Evolutionary conservation across 23 tunicate species (phyloP), one percentile per base, ranked within the genome.

Genomic region (Pegea sp.): DNA sequence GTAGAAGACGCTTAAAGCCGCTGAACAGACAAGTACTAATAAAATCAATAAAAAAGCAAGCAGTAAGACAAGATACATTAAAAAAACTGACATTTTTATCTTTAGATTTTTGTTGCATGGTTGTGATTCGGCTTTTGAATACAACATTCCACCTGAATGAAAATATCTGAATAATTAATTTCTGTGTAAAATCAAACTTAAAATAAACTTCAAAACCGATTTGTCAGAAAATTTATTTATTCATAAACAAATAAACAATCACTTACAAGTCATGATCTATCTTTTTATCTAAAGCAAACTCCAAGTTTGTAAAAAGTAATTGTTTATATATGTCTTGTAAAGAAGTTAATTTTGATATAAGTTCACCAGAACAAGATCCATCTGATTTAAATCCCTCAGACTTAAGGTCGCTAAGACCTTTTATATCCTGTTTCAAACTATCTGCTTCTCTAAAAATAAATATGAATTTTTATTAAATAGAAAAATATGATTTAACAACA

Each of bases 211-310:
- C 16, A 38, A 38, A 11, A 11, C 11, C 16, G 11, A 38, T 38
- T 38, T 3, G 24, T 46, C 22, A 2, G 51, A 21, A 21, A 25
- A 46, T 46, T 46, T 46, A 4, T 25, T 2, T 2, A 46, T 46
- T 24, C 51, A 46, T 2, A 38, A 38, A 38, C 46, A 38, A 38
- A 8, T 11, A 11, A 6, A 48, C 26, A 64, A 53, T 13, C 43
- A 58, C 95, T 74, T 52, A 89, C 76, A 89, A 58, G 31, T 89
- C 98, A 49, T 89, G 98, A 57, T 89, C 98, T 33, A 77, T 71
- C 51, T 89, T 89, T 57, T 89, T 77, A 56, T 89, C 98, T 57
- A 89, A 42, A 5, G 98, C 98, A 65, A 60, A 71, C 57, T 89
- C 98, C 56, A 89, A 57, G 42, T 89, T 77, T 5, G 90, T 77